Percentiles rank a stretch among this genome's conserved stretches.
These are phyloP conservation scores for Panurus biarmicus DNA, from an alignment of 2,113 vertebrate genomes.

Conservation along the genomic window DNA sequence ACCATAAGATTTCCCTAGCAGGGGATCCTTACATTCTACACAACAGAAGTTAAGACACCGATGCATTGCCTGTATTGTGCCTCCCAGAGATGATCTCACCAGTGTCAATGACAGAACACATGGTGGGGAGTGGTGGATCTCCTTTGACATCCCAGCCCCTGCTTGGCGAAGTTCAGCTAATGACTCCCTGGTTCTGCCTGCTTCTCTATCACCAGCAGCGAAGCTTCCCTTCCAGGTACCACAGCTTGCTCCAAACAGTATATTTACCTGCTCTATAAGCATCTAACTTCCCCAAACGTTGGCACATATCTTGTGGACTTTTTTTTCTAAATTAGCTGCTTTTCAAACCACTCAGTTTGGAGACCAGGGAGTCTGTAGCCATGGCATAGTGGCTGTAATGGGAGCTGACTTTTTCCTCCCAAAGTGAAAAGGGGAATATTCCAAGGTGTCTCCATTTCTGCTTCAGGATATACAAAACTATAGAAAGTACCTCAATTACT, in stretches of 20 bases:
- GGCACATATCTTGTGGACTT: not conserved
- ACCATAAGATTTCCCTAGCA: not conserved
- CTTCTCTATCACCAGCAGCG: not conserved
- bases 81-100: not conserved
- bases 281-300: not conserved
- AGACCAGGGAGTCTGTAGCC: not conserved
- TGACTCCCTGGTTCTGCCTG: not conserved
- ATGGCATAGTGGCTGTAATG: fast-evolving
- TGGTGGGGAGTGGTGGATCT: not conserved
- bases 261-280: not conserved
- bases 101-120: not conserved
- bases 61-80: not conserved
- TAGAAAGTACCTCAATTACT: not conserved
- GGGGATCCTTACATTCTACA: not conserved
- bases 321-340: not conserved
- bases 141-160: not conserved
- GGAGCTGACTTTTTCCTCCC: not conserved
- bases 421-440: not conserved
- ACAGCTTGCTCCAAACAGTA: not conserved
- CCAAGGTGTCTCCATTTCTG: not conserved
- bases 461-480: not conserved
- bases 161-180: not conserved
- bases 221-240: not conserved
- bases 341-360: not conserved
- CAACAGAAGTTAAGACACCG: not conserved